Base-by-base conservation (phyloP, 2,797 vertebrate species). In the Loris lydekkerianus region DNA sequence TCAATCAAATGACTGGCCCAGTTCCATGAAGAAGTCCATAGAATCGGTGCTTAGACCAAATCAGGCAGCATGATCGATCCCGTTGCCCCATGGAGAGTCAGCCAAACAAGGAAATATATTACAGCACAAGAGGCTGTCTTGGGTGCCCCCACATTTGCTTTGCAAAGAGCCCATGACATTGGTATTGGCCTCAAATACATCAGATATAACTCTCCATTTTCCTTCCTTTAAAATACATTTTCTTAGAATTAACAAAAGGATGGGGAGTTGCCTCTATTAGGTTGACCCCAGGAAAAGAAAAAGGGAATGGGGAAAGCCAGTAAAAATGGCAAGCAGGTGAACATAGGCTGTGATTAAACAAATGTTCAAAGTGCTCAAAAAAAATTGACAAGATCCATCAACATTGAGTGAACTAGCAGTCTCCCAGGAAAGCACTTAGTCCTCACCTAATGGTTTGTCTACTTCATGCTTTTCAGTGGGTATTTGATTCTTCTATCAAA, bases 1-100 rank as follows among this genome's bases (percentile, higher is more conserved):
- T 94, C 92, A 65, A 86, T 96, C 86, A 90, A 93, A 83, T 29
- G 84, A 82, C 73, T 94, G 94, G 89, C 69, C 61, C 61, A 17
- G 17, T 82, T 96, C 86, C 85, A 77, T 4, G 15, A 82, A 80
- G 60, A 80, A 53, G 67, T 88, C 1, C 0, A 81, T 93, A 37
- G 84, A 72, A 87, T 85, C 58, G 56, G 81, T 29, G 82, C 78
- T 90, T 86, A 86, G 89, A 83, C 93, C 83, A 67, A 93, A 77
- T 46, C 61, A n/a, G 67, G 27, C 53, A 27, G 40, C 25, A 13
- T 3, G 43, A 80, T 91, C 4, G 0, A 86, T 49, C 21, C 21
- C n/a, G n/a, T 61, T 18, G 65, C 4, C 27, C 34, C 70, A 21
- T 13, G 10, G 29, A 81, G 58, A 18, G 10, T 23, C 63, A 81